Evolutionary conservation across 2,797 vertebrate species (phyloP), one percentile per base, ranked within the genome.

Genomic region (Pangasius krempfi): DNA sequence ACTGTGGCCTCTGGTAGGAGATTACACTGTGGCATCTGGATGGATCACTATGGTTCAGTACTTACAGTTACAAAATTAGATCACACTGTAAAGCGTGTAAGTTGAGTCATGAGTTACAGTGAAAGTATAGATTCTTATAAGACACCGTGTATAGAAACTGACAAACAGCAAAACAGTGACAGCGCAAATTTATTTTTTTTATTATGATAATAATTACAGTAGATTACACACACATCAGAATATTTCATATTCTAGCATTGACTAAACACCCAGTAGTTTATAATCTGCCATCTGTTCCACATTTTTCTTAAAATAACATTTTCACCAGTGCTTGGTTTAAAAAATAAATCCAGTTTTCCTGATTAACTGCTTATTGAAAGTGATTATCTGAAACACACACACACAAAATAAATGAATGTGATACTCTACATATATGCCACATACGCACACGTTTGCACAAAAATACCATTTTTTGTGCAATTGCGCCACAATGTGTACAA

Each of bases 1-100:
- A 54, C 50, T 75, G 18, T 33, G 50, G 56, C 62, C 75, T 73
- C 66, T 85, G 81, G 37, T 85, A 72, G 58, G 50, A 82, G 91
- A 88, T 91, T 90, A 91, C 76, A 75, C 62, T 73, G 62, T 86
- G 68, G 73, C 89, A 80, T 91, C 84, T 89, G 86, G 78, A 88
- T 37, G 56, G 58, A 87, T 90, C 56, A 62, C 47, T 73, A 60
- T 88, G 72, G 47, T 76, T 79, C 22, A 86, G 88, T 88, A 89
- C 91, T 92, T 87, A 92, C 1, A 88, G 66, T 85, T 84, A 72
- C 20, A 76, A 68, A 89, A 82, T 83, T 86, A 88, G 60, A 86
- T 81, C 78, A 84, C 76, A 75, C 20, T 70, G 56, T 85, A 62
- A 62, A 82, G 80, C 50, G n/a, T 76, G 27, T 33, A 82, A 85